Conservation (phyloP, 2,888 invertebrate species). For the Leptinotarsa tumamoca region DNA sequence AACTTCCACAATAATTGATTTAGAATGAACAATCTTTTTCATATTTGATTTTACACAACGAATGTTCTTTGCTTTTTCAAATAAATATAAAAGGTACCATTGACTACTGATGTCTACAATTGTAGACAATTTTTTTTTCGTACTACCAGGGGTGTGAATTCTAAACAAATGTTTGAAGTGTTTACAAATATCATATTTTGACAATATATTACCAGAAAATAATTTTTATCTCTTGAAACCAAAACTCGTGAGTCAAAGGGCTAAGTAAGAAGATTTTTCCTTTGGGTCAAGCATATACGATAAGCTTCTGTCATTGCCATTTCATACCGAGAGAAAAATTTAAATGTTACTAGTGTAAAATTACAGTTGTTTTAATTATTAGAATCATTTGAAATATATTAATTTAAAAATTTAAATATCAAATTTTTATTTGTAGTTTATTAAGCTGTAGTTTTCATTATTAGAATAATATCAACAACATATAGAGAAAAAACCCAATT, state of each 20-base stretch:
- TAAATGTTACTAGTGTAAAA: too few species aligned
- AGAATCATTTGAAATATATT: too few species aligned
- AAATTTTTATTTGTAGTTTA: too few species aligned
- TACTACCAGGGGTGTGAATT: neutral
- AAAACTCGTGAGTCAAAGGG: conserved; percentile 6
- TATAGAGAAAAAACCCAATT: too few species aligned
- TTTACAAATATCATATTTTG: conserved; percentile 11
- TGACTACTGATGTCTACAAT: conserved; percentile 9
- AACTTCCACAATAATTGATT: conserved; percentile 5
- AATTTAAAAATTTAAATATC: too few species aligned
- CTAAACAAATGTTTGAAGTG: neutral
- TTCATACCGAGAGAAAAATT: too few species aligned
- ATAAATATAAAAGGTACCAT: conserved; percentile 2
- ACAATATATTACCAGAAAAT: neutral
- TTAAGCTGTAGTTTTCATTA: too few species aligned
- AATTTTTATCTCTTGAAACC: conserved; percentile 4
- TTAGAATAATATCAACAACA: too few species aligned
- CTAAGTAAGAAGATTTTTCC: too few species aligned
- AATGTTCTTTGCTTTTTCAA: conserved; percentile 3
- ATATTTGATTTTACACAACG: conserved; percentile 1
- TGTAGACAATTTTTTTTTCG: neutral
- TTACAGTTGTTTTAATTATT: too few species aligned
- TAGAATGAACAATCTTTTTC: neutral
- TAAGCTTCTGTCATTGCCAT: too few species aligned
- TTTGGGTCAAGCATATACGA: too few species aligned